Conservation (phyloP, 1,140 invertebrate species). For the Pollicipes pollicipes region DNA sequence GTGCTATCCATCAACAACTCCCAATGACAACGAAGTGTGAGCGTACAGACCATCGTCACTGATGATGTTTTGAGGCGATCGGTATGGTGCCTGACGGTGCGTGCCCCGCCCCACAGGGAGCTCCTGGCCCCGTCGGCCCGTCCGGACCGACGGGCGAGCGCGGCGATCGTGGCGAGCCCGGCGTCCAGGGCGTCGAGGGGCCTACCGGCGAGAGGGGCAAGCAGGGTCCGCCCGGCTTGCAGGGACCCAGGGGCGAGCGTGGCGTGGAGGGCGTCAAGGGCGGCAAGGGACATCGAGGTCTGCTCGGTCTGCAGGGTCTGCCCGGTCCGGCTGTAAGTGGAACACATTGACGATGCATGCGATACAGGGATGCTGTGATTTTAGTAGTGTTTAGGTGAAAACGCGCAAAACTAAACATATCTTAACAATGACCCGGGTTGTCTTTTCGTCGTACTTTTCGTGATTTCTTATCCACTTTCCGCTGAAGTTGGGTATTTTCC, state of each 20-base stretch:
- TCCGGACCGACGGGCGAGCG: conserved; percentile 46
- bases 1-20: conserved; percentile 29
- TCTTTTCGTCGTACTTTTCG: not conserved
- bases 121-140: conserved; percentile 40
- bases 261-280: conserved; percentile 50
- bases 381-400: not conserved
- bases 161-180: conserved; percentile 48
- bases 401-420: not conserved
- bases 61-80: no score
- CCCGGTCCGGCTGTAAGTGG: conserved; percentile 30
- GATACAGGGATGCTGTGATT: not conserved
- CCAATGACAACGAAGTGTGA: no score
- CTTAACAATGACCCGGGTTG: not conserved
- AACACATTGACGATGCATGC: not conserved
- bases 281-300: conserved; percentile 59
- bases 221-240: conserved; percentile 44
- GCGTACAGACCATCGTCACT: no score
- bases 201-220: conserved; percentile 49
- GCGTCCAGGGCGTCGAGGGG: conserved; percentile 50
- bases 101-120: conserved; percentile 33
- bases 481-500: not conserved
- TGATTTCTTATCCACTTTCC: not conserved
- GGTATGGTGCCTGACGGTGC: not conserved
- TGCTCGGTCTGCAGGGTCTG: conserved; percentile 59
- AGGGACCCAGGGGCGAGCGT: conserved; percentile 51